Base-by-base conservation (phyloP, 2,888 invertebrate genomes). In the Drosophila bunnanda region DNA sequence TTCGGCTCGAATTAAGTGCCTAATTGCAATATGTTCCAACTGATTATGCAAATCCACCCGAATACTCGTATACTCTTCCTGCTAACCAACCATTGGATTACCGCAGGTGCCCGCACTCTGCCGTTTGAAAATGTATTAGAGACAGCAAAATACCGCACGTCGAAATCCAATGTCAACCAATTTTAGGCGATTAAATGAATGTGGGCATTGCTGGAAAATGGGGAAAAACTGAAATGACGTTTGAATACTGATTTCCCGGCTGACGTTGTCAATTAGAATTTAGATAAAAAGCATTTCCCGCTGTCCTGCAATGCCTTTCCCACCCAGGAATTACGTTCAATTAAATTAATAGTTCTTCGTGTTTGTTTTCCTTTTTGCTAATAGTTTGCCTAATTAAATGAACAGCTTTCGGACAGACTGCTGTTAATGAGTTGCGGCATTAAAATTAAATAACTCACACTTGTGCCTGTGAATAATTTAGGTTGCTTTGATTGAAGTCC, bases 1-100 rank as follows among this genome's bases (percentile, higher is more conserved):
- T 17, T 44, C 28, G 8, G n/a, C n/a, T 46, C n/a, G 32, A 55
- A 54, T 46, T 66, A 36, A 48, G 66, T 53, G 46, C 55, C 38
- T 66, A 55, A 56, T 58, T 68, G 43, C 25, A 41, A 25, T 41
- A 52, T 52, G 58, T 52, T 44, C 5, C 30, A 17, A 43, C 57
- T 68, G 58, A 68, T 68, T 68, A 68, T 70, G 70, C 54, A 67
- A 67, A 67, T 67, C 46, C 66, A 4, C 13, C 38, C 13, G 15
- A 34, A 22, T 30, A 32, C 39, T 48, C 43, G n/a, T 38, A 10
- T 12, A 28, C 36, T 13, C 32, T n/a, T 34, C 25, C 25, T 15
- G 20, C 22, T 28, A 6, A 15, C 15, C 36, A 6, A 15, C 15
- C 36, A 32, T 8, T 25, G 12, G 32, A 44, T 28, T 30, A 25